phyloP scores from a whole-genome alignment of 2,888 invertebrate genomes.

The Lasioglossum calceatum region DNA sequence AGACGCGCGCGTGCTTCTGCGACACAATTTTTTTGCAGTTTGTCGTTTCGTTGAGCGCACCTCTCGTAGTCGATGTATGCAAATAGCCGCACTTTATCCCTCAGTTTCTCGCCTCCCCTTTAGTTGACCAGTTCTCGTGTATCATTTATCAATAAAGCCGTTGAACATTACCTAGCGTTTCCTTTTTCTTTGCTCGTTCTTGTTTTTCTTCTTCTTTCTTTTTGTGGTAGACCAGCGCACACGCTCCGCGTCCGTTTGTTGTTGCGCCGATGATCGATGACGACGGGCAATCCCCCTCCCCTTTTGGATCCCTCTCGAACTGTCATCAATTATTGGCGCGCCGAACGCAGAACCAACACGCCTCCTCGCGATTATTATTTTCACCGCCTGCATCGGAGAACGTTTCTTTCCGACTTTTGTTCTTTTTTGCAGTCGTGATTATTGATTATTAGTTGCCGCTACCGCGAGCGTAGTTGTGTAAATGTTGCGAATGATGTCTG shows the following conservation, averaged over 20 bases:
- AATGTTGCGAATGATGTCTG: constrained; percentile 30
- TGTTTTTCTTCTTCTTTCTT: neutral
- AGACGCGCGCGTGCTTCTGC: constrained; percentile 41
- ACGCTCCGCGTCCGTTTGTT: neutral
- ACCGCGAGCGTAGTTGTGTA: constrained; percentile 36
- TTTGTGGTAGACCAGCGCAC: neutral
- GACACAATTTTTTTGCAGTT: constrained; percentile 54
- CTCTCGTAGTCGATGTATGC: constrained; percentile 42
- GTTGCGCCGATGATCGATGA: constrained; percentile 18
- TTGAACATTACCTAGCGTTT: constrained; percentile 25
- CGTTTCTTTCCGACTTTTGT: neutral
- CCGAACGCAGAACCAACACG: neutral
- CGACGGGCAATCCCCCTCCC: neutral
- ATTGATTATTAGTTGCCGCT: constrained; percentile 26
- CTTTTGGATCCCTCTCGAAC: neutral
- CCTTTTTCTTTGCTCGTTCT: constrained; percentile 14
- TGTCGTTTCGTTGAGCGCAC: constrained; percentile 14
- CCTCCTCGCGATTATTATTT: neutral
- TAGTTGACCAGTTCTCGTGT: constrained; percentile 22
- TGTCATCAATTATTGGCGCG: constrained; percentile 21
- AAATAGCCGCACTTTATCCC: constrained; percentile 28
- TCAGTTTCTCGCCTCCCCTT: constrained; percentile 16
- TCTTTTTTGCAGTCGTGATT: constrained; percentile 18
- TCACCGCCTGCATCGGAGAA: neutral
- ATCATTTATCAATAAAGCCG: constrained; percentile 28